A percentile compares a stretch with the other conserved stretches of the same genome.
Conservation (phyloP, 2,888 invertebrate species). For the Spilarctia lutea region DNA sequence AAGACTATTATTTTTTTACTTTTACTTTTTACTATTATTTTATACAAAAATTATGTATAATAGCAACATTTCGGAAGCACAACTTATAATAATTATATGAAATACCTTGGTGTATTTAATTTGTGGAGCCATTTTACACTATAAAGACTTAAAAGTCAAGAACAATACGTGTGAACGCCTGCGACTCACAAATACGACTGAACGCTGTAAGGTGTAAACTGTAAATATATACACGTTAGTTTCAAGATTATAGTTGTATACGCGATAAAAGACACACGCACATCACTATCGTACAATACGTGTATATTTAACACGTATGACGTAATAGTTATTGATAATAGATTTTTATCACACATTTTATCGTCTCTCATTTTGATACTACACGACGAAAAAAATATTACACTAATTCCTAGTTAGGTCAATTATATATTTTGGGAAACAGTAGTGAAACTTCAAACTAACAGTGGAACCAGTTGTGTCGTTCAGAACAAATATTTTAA, state of each 20-base stretch:
- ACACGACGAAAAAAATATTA: neutral
- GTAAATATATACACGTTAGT: neutral
- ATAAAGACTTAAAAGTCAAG: neutral
- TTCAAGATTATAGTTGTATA: neutral
- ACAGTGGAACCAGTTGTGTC: too few relatives aligned
- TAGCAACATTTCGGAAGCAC: neutral
- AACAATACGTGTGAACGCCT: neutral
- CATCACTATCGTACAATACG: neutral
- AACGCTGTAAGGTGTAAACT: neutral
- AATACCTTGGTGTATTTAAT: constrained; percentile 28
- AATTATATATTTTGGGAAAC: neutral
- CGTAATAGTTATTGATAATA: neutral
- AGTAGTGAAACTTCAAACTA: neutral
- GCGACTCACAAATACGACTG: neutral
- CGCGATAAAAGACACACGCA: neutral
- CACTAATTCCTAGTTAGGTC: neutral
- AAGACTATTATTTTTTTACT: too few relatives aligned
- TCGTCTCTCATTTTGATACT: neutral
- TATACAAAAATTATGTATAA: too few relatives aligned
- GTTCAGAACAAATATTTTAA: too few relatives aligned
- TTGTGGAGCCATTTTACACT: constrained; percentile 20
- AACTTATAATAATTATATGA: neutral
- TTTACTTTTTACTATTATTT: too few relatives aligned
- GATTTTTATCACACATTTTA: neutral
- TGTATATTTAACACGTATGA: neutral